These are phyloP conservation scores for Peromyscus nudipes DNA, from an alignment of 2,797 vertebrate genomes.

Conservation along the genomic window DNA sequence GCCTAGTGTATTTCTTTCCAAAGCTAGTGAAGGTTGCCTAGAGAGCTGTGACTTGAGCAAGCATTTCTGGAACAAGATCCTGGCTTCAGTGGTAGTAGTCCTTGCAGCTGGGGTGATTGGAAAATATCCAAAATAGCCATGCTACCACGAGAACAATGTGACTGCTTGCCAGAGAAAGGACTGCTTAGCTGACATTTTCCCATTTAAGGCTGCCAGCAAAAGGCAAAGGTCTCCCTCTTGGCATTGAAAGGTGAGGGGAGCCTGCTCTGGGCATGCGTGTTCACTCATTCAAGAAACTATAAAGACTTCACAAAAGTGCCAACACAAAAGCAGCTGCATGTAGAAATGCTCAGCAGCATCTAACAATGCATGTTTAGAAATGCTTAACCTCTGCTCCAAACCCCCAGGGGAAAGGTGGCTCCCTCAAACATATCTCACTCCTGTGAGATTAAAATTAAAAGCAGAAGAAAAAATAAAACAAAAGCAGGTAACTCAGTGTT, in stretches of 20 bases:
- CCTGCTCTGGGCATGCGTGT: neutral
- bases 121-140: neutral
- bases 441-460: conserved; percentile 10
- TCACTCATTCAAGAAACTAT: neutral
- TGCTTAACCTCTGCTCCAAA: neutral
- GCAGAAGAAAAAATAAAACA: neutral
- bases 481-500: neutral
- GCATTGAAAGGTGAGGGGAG: neutral
- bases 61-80: neutral
- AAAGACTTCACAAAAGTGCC: neutral
- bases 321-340: neutral
- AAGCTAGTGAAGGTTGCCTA: neutral
- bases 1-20: neutral
- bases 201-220: neutral
- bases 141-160: neutral
- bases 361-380: neutral
- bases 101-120: neutral
- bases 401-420: too few relatives aligned
- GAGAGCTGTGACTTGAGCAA: neutral
- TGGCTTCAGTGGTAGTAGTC: neutral
- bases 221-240: neutral
- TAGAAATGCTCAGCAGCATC: neutral
- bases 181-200: neutral
- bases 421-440: neutral
- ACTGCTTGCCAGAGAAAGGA: neutral